phyloP scores from a whole-genome alignment of 2,797 vertebrate species.

The Anabas testudineus region DNA sequence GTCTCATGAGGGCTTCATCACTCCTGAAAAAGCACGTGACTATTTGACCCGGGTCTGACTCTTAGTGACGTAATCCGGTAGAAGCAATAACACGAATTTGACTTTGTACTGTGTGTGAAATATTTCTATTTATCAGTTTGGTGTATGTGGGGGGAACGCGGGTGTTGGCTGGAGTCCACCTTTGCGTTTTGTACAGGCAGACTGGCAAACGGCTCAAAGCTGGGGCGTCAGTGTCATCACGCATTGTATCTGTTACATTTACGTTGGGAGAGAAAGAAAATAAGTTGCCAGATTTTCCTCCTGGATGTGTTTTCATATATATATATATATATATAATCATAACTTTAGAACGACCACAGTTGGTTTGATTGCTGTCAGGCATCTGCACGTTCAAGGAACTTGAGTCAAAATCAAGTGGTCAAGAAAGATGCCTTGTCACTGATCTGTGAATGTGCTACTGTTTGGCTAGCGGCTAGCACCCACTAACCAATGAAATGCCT shows the following conservation, averaged over 20 bases:
- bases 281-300: constrained; percentile 15
- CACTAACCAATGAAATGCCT: constrained; percentile 48
- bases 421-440: constrained; percentile 59
- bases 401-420: constrained; percentile 17
- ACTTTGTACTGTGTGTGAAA: constrained; percentile 76
- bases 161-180: constrained; percentile 56
- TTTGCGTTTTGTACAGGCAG: constrained; percentile 19
- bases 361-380: constrained; percentile 22
- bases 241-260: constrained; percentile 4
- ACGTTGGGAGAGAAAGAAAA: constrained; percentile 23
- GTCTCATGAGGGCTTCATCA: constrained; percentile 51
- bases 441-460: constrained; percentile 70
- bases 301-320: not conserved
- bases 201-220: constrained; percentile 34
- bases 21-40: constrained; percentile 32
- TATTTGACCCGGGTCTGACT: constrained; percentile 57
- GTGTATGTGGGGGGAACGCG: constrained; percentile 38
- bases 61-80: constrained; percentile 55
- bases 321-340: not conserved
- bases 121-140: constrained; percentile 74
- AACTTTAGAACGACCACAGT: not conserved
- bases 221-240: constrained; percentile 15
- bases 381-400: constrained; percentile 42
- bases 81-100: constrained; percentile 82
- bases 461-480: constrained; percentile 55